These are phyloP conservation scores for Autographa gamma DNA, from an alignment of 2,888 invertebrate genomes.

Conservation along the genomic window DNA sequence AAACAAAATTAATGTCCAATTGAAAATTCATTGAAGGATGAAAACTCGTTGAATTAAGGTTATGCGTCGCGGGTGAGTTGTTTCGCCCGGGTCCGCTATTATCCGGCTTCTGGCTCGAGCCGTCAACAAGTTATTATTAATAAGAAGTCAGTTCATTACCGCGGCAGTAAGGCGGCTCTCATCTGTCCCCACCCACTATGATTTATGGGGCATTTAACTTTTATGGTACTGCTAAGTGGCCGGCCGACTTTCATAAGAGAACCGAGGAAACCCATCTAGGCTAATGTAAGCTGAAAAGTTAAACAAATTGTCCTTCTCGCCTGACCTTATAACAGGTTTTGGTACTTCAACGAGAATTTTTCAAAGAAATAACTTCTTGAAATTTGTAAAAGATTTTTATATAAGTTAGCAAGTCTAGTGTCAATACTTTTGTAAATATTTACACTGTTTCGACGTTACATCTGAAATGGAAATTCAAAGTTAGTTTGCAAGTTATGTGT, in stretches of 20 bases:
- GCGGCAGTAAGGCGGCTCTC: constrained; percentile 58
- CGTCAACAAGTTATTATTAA: constrained; percentile 73
- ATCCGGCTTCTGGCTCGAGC: constrained; percentile 59
- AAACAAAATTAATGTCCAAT: constrained; percentile 54
- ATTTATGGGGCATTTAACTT: constrained; percentile 86
- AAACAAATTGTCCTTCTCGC: constrained; percentile 76
- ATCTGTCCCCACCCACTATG: constrained; percentile 74
- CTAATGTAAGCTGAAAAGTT: constrained; percentile 83
- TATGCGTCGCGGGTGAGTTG: constrained; percentile 24
- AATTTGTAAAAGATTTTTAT: constrained; percentile 40
- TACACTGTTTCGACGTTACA: constrained; percentile 11
- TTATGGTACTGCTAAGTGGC: constrained; percentile 85
- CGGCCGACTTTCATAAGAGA: constrained; percentile 76
- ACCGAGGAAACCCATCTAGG: constrained; percentile 78
- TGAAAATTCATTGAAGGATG: constrained; percentile 63
- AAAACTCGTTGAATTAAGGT: constrained; percentile 63
- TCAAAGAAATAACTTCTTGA: constrained; percentile 36
- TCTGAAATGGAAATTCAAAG: constrained; percentile 15
- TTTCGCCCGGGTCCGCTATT: constrained; percentile 45
- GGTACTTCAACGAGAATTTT: constrained; percentile 39
- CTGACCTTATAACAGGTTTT: constrained; percentile 56
- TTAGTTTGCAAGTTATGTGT: constrained; percentile 7
- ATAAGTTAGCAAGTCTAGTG: constrained; percentile 23
- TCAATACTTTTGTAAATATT: constrained; percentile 37
- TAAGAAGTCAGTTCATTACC: constrained; percentile 81